phyloP scores from a whole-genome alignment of 2,888 invertebrate species.

The Sinohyriopsis cumingii region DNA sequence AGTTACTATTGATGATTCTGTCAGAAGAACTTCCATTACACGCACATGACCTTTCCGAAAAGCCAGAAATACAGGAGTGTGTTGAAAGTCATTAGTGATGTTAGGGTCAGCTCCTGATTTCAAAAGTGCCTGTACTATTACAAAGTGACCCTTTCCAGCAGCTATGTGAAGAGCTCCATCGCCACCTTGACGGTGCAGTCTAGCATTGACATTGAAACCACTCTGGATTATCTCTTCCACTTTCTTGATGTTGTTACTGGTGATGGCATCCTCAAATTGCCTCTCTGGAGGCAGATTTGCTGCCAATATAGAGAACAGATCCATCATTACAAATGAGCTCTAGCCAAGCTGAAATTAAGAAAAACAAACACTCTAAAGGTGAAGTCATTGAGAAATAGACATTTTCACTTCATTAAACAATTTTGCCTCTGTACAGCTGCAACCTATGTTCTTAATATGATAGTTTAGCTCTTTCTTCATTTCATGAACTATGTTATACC shows the following conservation, averaged over 20 bases:
- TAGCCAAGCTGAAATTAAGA: too few species aligned
- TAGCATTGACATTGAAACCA: constrained; percentile 33
- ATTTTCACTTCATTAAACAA: too few species aligned
- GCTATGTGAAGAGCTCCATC: constrained; percentile 46
- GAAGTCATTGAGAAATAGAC: too few species aligned
- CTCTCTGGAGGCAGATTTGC: constrained; percentile 23
- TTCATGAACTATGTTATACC: too few species aligned
- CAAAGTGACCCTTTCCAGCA: constrained; percentile 21
- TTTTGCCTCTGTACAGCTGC: too few species aligned
- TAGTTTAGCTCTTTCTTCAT: too few species aligned
- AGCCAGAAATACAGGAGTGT: constrained; percentile 33
- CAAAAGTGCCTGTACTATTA: constrained; percentile 28
- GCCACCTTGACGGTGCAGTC: constrained; percentile 39
- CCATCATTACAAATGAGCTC: constrained; percentile 7
- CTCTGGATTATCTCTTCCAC: constrained; percentile 34
- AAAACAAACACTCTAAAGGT: too few species aligned
- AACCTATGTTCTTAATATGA: too few species aligned
- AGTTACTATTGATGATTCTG: too few species aligned
- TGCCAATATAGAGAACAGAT: constrained; percentile 16
- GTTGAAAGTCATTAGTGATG: constrained; percentile 33
- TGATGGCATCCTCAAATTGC: constrained; percentile 38
- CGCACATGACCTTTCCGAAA: constrained; percentile 21
- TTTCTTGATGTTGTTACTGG: constrained; percentile 24
- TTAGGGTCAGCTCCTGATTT: constrained; percentile 33
- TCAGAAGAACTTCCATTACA: constrained; percentile 28